Base-by-base conservation (phyloP, 2,797 vertebrate genomes). In the Australoheros facetus region DNA sequence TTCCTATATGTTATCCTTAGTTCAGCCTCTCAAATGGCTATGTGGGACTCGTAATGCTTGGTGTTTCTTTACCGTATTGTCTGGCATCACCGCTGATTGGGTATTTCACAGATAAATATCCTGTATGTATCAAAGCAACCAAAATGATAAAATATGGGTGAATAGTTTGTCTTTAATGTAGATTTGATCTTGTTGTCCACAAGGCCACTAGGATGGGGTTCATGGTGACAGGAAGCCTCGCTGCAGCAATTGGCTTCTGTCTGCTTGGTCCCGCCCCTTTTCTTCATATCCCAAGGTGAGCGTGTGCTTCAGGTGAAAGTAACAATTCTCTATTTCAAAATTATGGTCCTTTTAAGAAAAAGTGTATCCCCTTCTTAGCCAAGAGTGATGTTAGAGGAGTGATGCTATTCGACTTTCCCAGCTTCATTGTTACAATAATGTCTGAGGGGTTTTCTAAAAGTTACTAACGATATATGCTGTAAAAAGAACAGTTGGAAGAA, bases 41-140 rank as follows among this genome's bases (percentile, higher is more conserved):
- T 2, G 97, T 99, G 77, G 98, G 98, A 54, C 94, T 99, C 81
- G 96, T 99, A 54, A 97, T 98, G 94, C 95, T 99, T 0, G 97
- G 97, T 14, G 86, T 99, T 76, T 97, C 97, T 0, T 80, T 98
- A 12, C 96, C 96, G 0, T 99, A 99, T 30, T 92, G 96, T 2
- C 78, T 98, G 73, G 96, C 95, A 6, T 98, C 98, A 6, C 98
- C 98, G 0, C 66, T 98, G 1, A 89, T 98, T 3, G 98, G 98
- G 5, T 87, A 96, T 3, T 58, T 98, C 37, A 97, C 96, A 1
- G 98, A 99, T 89, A 97, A 95, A 92, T 95, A 93, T 82, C 98
- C 97, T 1, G 98, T 99, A 91, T 92, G 97, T 96, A 83, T 32
- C 4, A 77, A 72, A 73, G 53, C 11, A 37, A 26, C 28, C 11